Conservation (phyloP, 2,797 vertebrate species). For the Sebastes baramenuke region DNA sequence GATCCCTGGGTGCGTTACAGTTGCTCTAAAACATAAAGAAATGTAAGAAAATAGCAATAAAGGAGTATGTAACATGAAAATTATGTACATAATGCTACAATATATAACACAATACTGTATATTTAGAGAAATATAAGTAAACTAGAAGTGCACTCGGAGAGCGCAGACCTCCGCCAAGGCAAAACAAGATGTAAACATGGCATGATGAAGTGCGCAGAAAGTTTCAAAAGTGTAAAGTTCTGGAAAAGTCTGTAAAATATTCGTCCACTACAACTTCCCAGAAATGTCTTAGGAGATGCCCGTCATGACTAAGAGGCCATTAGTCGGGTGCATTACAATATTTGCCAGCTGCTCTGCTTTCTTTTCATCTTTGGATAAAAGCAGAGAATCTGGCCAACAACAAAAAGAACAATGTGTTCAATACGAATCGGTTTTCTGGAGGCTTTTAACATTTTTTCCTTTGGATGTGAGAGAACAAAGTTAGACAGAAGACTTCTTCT, state of each 20-base stretch:
- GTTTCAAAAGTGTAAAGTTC: too few species aligned
- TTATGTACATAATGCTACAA: too few species aligned
- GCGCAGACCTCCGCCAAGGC: too few species aligned
- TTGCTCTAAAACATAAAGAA: too few species aligned
- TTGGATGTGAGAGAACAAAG: neutral
- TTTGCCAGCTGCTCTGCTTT: slow-evolving; percentile 25
- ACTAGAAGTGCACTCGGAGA: too few species aligned
- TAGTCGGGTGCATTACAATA: slow-evolving; percentile 29
- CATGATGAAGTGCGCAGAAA: accelerated
- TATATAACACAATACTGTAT: too few species aligned
- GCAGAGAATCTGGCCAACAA: slow-evolving; percentile 23
- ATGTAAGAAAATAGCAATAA: neutral
- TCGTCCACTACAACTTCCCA: slow-evolving; percentile 10
- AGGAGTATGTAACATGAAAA: too few species aligned
- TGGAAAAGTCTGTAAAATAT: neutral
- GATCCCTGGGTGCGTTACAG: too few species aligned
- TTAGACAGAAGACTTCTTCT: neutral
- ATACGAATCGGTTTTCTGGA: neutral
- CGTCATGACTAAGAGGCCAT: slow-evolving; percentile 29
- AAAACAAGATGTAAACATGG: neutral
- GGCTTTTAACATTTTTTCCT: slow-evolving; percentile 2
- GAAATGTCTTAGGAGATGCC: slow-evolving; percentile 19
- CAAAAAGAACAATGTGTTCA: slow-evolving; percentile 28
- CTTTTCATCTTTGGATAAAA: slow-evolving; percentile 37
- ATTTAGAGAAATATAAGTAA: too few species aligned